A percentile compares a stretch with the other conserved stretches of the same genome.
Evolutionary conservation across 2,113 vertebrate species (phyloP).

Genomic region (Trichechus manatus): DNA sequence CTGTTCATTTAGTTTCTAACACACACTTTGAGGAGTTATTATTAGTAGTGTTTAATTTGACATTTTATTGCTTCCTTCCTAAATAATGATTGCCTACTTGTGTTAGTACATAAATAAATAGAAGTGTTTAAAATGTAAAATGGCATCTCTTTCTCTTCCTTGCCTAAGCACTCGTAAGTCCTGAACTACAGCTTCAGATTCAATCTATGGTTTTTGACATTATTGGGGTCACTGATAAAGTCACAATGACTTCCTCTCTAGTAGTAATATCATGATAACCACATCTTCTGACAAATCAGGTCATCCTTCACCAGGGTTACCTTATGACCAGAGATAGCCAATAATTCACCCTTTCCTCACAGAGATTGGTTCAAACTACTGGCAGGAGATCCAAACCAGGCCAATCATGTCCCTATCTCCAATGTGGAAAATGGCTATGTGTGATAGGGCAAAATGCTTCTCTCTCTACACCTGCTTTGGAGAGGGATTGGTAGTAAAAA

Average conservation of each 20-base stretch:
- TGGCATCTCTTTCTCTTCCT: background rate
- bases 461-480: background rate
- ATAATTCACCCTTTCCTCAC: background rate
- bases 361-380: background rate
- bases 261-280: background rate
- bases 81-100: conserved; percentile 1
- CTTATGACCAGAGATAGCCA: background rate
- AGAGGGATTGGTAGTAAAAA: background rate
- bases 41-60: background rate
- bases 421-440: background rate
- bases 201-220: background rate
- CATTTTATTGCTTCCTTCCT: conserved; percentile 17
- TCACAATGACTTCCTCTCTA: background rate
- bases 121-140: conserved; percentile 30
- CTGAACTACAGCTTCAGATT: background rate
- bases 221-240: background rate
- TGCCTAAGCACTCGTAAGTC: background rate
- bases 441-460: background rate
- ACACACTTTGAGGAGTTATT: background rate
- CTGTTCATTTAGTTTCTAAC: background rate
- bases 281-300: background rate
- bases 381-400: background rate
- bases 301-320: background rate
- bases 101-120: conserved; percentile 15
- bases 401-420: background rate